Conservation (phyloP, 2,797 vertebrate species). For the Protosalanx chinensis region DNA sequence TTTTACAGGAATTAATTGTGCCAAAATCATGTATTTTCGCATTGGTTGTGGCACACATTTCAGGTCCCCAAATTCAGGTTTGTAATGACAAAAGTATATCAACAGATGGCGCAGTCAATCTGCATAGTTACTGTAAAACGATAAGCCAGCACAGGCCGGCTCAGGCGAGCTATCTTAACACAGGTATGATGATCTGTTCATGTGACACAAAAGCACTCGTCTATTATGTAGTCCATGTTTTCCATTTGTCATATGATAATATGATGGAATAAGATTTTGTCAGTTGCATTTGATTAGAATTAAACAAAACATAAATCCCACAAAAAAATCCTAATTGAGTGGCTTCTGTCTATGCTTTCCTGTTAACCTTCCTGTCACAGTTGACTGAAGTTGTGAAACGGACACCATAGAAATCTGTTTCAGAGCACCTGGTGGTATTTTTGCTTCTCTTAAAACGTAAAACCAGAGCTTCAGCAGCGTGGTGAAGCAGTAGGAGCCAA, state of each 20-base stretch:
- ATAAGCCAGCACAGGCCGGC: no score
- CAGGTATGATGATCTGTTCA: not conserved
- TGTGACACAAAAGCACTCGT: not conserved
- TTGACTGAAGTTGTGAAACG: not conserved
- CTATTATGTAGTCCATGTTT: no score
- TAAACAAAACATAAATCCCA: no score
- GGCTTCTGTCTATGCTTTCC: not conserved
- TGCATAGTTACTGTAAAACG: not conserved
- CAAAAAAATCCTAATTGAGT: no score
- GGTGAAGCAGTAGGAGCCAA: constrained; percentile 24
- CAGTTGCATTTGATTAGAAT: no score
- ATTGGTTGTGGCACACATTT: not conserved
- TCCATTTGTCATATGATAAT: no score
- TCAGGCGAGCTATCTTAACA: not conserved
- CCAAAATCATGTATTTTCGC: not conserved
- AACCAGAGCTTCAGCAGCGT: constrained; percentile 9
- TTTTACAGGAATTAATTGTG: no score
- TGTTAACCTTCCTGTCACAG: not conserved
- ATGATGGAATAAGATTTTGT: no score
- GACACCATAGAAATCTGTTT: constrained; percentile 12
- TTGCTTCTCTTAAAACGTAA: constrained; percentile 22
- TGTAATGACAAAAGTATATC: constrained; percentile 27
- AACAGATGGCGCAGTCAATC: constrained; percentile 47
- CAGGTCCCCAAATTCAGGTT: not conserved
- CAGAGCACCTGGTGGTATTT: constrained; percentile 10